Evolutionary conservation across 1,140 invertebrate species (phyloP), one percentile per base, ranked within the genome.

Genomic region (Tetramorium alpestre): DNA sequence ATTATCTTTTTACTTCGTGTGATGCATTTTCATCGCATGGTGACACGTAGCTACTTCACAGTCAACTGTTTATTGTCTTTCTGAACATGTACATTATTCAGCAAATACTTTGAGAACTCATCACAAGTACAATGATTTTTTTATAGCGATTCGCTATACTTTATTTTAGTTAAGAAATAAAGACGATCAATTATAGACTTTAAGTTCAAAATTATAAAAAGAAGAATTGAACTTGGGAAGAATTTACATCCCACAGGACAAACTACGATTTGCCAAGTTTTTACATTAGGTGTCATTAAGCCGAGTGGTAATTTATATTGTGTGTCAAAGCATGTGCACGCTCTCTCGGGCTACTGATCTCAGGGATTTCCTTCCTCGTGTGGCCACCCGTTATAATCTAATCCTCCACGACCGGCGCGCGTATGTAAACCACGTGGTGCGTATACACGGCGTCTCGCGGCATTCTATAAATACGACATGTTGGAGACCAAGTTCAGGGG

Each of bases 401-500:
- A 91, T 91, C 78, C 88, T 85, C 85, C 47, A 84, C 82, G 77
- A 87, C 56, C 60, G 80, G 54, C 72, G 75, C 82, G 58, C 87
- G 70, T 65, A 88, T 88, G 90, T 75, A 88, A 87, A 87, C 73
- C 90, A 91, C 90, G 88, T 92, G 92, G 90, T 64, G 89, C 60
- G 73, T 84, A 89, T 89, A 77, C 67, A 69, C 91, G 90, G 73
- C 82, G 91, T 78, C 86, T 88, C 77, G 72, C 91, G 62, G 81
- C 87, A 69, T 89, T 92, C 93, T 94, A 94, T 93, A 94, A 94
- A 94, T 94, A 94, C 90, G 86, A 86, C 89, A 87, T 86, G 88
- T 81, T 87, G 91, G 88, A 90, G 89, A 93, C 92, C 94, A 95
- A 95, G 94, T 95, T 95, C 94, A 94, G 93, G 93, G 94, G 94